Evolutionary conservation across 2,797 vertebrate genomes (phyloP).

Genomic region (Liparis tanakae): DNA sequence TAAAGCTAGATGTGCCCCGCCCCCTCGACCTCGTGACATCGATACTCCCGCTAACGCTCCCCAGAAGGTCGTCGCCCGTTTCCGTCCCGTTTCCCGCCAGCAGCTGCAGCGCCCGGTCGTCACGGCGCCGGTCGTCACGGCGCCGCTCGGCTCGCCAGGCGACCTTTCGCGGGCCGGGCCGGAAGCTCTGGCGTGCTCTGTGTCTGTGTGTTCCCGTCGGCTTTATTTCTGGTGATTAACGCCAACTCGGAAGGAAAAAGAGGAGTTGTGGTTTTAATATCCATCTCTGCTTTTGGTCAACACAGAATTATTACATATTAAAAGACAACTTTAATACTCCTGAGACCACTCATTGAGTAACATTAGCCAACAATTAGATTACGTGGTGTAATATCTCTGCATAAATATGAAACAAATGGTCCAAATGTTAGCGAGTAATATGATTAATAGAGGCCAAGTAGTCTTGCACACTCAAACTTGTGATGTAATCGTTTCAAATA

Average conservation of each 20-base stretch:
- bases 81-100: constrained; percentile 20
- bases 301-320: neutral
- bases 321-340: neutral
- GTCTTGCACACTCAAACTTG: neutral
- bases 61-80: neutral
- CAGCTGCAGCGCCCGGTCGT: constrained; percentile 37
- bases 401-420: neutral
- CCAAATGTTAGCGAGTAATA: neutral
- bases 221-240: constrained; percentile 2
- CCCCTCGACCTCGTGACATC: neutral
- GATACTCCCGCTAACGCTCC: neutral
- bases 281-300: neutral
- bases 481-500: neutral
- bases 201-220: neutral
- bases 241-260: neutral
- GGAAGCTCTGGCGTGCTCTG: neutral
- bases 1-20: neutral
- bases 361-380: neutral
- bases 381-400: neutral
- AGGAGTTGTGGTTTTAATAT: neutral
- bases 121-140: too few relatives aligned
- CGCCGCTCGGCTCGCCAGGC: constrained; percentile 16
- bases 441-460: neutral
- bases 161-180: constrained; percentile 14
- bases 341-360: neutral